Conservation (phyloP, 2,888 invertebrate species). For the Drosophila formosana region DNA sequence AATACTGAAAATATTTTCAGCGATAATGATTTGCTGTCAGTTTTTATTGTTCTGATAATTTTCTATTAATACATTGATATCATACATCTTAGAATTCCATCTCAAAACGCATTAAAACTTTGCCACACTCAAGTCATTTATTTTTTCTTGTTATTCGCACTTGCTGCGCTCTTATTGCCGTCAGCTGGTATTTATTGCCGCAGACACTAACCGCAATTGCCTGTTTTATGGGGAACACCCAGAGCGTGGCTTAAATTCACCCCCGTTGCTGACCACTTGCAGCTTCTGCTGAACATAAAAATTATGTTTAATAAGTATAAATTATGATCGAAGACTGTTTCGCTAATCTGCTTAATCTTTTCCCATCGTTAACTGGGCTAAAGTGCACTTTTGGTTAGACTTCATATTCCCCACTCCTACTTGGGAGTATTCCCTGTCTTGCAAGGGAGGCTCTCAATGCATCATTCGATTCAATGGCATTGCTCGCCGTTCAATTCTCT, state of each 20-base stretch:
- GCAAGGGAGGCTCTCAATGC: slow-evolving; percentile 44
- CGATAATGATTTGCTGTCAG: background rate
- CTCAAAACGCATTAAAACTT: background rate
- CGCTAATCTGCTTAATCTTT: slow-evolving; percentile 61
- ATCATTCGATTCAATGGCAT: slow-evolving; percentile 51
- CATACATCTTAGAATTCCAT: background rate
- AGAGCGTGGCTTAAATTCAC: slow-evolving; percentile 9
- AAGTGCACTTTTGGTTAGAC: slow-evolving; percentile 40
- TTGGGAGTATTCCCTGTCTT: background rate
- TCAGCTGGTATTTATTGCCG: slow-evolving; percentile 51
- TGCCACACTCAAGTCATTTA: background rate
- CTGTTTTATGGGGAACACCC: slow-evolving; percentile 51
- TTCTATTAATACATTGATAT: background rate
- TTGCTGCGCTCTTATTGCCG: slow-evolving; percentile 22
- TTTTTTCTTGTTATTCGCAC: background rate
- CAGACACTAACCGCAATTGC: slow-evolving; percentile 56
- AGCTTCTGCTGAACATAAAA: slow-evolving; percentile 18
- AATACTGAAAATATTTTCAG: no score
- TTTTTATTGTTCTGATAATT: background rate
- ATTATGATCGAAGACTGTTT: slow-evolving; percentile 30
- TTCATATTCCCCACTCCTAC: background rate
- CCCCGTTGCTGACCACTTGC: background rate
- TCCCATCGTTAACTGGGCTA: slow-evolving; percentile 58
- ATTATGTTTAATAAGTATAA: slow-evolving; percentile 49
- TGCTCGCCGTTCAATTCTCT: slow-evolving; percentile 58